Percentiles rank a stretch among this genome's conserved stretches.
phyloP scores from a whole-genome alignment of 2,113 vertebrate species.

The Xyrauchen texanus region DNA sequence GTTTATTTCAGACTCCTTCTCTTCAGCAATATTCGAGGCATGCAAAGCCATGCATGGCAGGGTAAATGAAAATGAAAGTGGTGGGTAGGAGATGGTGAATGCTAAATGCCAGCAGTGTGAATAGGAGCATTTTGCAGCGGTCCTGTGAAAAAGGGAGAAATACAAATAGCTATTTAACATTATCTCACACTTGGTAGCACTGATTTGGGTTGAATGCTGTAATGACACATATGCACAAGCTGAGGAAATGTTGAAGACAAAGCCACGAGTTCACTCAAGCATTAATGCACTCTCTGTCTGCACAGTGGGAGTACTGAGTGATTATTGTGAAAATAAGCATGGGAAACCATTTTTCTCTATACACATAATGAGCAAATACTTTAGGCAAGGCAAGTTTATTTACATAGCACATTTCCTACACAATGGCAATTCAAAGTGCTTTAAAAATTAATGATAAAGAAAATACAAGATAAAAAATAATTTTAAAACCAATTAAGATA shows the following conservation, averaged over 20 bases:
- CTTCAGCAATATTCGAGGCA: conserved; percentile 5
- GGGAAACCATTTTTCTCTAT: not conserved
- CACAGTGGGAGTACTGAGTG: not conserved
- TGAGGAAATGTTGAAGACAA: not conserved
- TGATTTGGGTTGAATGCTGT: conserved; percentile 26
- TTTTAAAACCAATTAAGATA: too few species aligned
- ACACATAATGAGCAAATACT: not conserved
- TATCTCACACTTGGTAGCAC: not conserved
- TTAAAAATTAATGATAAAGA: too few species aligned
- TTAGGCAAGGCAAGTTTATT: not conserved
- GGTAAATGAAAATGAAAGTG: conserved; percentile 28
- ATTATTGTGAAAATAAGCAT: conserved; percentile 32
- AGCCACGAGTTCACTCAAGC: not conserved
- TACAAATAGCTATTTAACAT: conserved; percentile 21
- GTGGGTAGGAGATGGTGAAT: not conserved
- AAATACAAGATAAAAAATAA: too few species aligned
- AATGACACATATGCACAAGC: conserved; percentile 17
- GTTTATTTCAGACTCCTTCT: conserved; percentile 4
- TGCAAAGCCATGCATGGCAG: conserved; percentile 3
- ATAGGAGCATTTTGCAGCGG: conserved; percentile 1
- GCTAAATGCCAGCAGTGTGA: conserved; percentile 14
- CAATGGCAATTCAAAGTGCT: too few species aligned
- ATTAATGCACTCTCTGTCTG: not conserved
- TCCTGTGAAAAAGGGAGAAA: conserved; percentile 1
- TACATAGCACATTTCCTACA: too few species aligned